Percentiles rank a stretch among this genome's conserved stretches.
phyloP scores from a whole-genome alignment of 2,797 vertebrate genomes.

The Odontamblyopus lacepedii region DNA sequence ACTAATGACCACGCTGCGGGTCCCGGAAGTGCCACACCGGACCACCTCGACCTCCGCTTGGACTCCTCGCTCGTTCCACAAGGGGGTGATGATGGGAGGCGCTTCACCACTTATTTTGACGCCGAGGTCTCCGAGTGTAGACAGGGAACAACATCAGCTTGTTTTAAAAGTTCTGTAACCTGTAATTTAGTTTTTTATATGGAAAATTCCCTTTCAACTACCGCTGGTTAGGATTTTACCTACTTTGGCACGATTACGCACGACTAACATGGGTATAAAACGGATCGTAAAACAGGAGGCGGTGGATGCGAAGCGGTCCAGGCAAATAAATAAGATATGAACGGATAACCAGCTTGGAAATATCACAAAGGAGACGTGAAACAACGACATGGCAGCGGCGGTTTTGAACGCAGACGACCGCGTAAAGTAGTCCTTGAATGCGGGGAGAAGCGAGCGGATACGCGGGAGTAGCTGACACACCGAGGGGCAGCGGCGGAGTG shows the following conservation, averaged over 20 bases:
- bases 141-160: slow-evolving; percentile 11
- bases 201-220: background rate
- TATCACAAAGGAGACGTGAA: background rate
- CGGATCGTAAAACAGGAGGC: slow-evolving; percentile 34
- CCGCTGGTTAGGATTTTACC: rapidly evolving
- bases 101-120: slow-evolving; percentile 32
- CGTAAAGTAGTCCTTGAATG: background rate
- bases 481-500: slow-evolving; percentile 20
- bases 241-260: background rate
- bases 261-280: slow-evolving; percentile 5
- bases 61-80: background rate
- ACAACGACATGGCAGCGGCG: background rate
- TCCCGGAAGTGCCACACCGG: slow-evolving; percentile 4
- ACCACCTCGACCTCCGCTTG: slow-evolving; percentile 9
- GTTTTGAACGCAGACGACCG: background rate
- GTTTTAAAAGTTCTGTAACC: slow-evolving; percentile 5
- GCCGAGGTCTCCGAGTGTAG: slow-evolving; percentile 13
- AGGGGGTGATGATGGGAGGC: slow-evolving; percentile 26
- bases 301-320: slow-evolving; percentile 43
- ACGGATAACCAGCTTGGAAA: slow-evolving; percentile 17
- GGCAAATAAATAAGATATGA: slow-evolving; percentile 62
- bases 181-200: background rate
- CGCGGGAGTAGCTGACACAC: background rate
- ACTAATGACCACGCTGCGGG: background rate
- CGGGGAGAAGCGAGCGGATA: background rate